These are phyloP conservation scores for Brachionus paranguensis DNA, from an alignment of 1,140 invertebrate genomes.

Conservation along the genomic window DNA sequence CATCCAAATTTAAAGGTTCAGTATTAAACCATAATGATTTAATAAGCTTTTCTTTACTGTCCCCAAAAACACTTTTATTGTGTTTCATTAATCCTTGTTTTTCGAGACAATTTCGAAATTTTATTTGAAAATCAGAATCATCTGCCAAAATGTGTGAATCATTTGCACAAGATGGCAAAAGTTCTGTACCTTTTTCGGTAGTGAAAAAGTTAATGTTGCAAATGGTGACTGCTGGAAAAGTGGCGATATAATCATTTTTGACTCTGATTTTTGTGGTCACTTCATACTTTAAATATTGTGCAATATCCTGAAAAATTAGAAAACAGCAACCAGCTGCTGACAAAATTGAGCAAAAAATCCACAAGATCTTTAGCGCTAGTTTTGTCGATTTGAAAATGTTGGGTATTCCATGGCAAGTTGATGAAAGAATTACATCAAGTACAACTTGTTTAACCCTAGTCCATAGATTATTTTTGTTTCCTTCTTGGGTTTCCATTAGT, in stretches of 20 bases:
- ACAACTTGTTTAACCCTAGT: background rate
- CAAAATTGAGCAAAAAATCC: background rate
- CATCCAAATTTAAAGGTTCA: background rate
- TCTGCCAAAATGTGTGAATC: background rate
- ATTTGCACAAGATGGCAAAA: background rate
- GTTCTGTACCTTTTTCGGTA: background rate
- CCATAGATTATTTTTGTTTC: background rate
- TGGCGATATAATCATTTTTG: background rate
- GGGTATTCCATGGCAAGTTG: constrained; percentile 24
- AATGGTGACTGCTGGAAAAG: background rate
- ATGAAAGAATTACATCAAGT: background rate
- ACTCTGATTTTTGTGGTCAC: background rate
- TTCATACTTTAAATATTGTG: background rate
- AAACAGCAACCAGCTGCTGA: background rate
- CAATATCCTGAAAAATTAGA: background rate
- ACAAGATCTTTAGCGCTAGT: background rate
- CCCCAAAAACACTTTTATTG: background rate
- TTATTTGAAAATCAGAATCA: background rate
- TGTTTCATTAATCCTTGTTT: background rate
- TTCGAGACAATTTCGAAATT: background rate
- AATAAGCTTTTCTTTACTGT: background rate
- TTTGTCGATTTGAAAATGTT: background rate
- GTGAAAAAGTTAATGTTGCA: constrained; percentile 17
- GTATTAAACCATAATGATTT: background rate
- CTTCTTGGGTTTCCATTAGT: background rate